Conservation (phyloP, 2,888 invertebrate species). For the Argyresthia albistria region DNA sequence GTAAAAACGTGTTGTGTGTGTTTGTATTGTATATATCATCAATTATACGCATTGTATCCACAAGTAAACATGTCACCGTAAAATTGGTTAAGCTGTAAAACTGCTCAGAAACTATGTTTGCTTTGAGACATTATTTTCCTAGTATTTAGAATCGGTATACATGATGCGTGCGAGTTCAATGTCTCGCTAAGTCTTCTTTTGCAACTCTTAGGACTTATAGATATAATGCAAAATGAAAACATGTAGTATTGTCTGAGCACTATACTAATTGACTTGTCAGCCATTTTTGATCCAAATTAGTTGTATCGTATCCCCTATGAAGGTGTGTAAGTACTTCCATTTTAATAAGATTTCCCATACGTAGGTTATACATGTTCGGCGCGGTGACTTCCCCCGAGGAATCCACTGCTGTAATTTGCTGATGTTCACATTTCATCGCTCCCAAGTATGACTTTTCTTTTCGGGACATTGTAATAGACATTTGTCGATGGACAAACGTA, state of each 20-base stretch:
- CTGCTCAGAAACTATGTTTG: slow-evolving; percentile 12
- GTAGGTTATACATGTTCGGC: slow-evolving; percentile 50
- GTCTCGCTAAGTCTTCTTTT: slow-evolving; percentile 49
- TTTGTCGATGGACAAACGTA: not conserved
- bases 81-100: slow-evolving; percentile 40
- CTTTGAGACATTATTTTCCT: slow-evolving; percentile 16
- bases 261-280: slow-evolving; percentile 51
- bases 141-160: slow-evolving; percentile 28
- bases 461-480: not conserved
- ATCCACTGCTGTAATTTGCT: slow-evolving; percentile 40
- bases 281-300: slow-evolving; percentile 65
- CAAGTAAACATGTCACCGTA: slow-evolving; percentile 30
- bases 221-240: slow-evolving; percentile 43
- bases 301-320: slow-evolving; percentile 46
- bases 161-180: slow-evolving; percentile 24
- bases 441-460: slow-evolving; percentile 4
- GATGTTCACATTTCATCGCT: slow-evolving; percentile 42
- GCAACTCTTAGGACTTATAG: slow-evolving; percentile 48
- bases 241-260: slow-evolving; percentile 56
- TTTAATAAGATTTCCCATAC: slow-evolving; percentile 64
- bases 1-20: slow-evolving; percentile 64
- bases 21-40: slow-evolving; percentile 37
- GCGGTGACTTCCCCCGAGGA: slow-evolving; percentile 48
- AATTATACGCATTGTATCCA: slow-evolving; percentile 46
- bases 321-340: slow-evolving; percentile 67